phyloP scores from a whole-genome alignment of 92 coral and sea anemone species.

The Phenganax subtilis region DNA sequence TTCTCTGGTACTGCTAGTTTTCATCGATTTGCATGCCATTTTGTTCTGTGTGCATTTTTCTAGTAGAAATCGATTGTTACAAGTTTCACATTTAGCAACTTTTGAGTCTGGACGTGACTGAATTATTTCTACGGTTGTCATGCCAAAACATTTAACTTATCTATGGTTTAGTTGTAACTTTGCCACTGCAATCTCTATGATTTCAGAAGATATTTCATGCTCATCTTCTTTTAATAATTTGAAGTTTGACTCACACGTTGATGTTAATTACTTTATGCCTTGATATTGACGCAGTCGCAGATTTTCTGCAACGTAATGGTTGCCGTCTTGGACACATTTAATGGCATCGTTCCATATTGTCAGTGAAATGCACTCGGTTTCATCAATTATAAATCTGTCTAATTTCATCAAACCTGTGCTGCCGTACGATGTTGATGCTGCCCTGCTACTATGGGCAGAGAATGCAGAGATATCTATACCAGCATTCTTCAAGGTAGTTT shows the following conservation, averaged over 20 bases:
- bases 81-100: constrained; percentile 7
- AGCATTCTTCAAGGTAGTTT: no score
- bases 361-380: constrained; percentile 14
- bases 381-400: constrained; percentile 5
- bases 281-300: constrained; percentile 23
- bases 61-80: constrained; percentile 12
- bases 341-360: constrained; percentile 29
- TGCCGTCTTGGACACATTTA: constrained; percentile 20
- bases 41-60: constrained; percentile 1
- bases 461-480: no score
- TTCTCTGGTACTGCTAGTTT: not conserved
- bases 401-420: constrained; percentile 7
- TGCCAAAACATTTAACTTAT: constrained; percentile 17
- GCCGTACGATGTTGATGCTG: no score
- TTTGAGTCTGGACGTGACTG: constrained; percentile 12
- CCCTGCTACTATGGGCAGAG: no score
- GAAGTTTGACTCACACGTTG: constrained; percentile 18
- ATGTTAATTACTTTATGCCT: constrained; percentile 25
- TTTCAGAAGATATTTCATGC: constrained; percentile 3
- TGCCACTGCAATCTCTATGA: constrained; percentile 10
- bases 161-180: constrained; percentile 16
- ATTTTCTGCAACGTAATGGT: constrained; percentile 13
- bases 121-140: constrained; percentile 20
- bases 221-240: constrained; percentile 8
- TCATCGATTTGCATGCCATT: not conserved